Conservation (phyloP, 2,797 vertebrate species). For the Neosilurus mollespiculum region DNA sequence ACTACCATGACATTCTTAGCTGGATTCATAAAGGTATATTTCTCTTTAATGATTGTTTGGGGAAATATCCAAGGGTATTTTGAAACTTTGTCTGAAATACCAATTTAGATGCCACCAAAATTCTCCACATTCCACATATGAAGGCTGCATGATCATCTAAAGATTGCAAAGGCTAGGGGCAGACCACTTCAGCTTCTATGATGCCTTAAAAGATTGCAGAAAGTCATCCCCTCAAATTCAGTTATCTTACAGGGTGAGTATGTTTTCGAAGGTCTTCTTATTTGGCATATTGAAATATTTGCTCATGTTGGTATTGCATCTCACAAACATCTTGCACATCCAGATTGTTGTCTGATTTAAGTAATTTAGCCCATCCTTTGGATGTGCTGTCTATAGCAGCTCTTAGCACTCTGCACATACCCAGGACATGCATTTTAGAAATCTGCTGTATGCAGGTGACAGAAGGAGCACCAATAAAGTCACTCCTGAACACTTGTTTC, state of each 20-base stretch:
- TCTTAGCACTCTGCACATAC: not conserved
- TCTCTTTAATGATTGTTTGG: not conserved
- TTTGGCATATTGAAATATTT: conserved; percentile 4
- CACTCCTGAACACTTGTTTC: not conserved
- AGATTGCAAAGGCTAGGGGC: conserved; percentile 3
- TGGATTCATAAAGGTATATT: not conserved
- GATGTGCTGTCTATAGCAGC: not conserved
- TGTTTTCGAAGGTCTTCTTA: not conserved
- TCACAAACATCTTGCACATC: not conserved
- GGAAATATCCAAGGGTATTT: not conserved
- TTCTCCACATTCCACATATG: not conserved
- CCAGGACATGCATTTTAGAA: not conserved
- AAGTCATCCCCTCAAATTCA: not conserved
- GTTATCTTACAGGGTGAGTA: conserved; percentile 2
- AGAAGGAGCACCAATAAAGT: not conserved
- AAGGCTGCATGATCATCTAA: not conserved
- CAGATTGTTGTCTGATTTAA: not conserved
- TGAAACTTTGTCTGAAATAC: not conserved
- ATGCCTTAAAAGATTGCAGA: not conserved
- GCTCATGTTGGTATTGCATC: not conserved
- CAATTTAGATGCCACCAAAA: conserved; percentile 9
- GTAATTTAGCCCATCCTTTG: not conserved
- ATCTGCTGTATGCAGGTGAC: not conserved
- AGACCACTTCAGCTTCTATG: not conserved
- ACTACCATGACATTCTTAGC: not conserved